Evolutionary conservation across 2,888 invertebrate species (phyloP).

Genomic region (Temnothorax rugatulus): DNA sequence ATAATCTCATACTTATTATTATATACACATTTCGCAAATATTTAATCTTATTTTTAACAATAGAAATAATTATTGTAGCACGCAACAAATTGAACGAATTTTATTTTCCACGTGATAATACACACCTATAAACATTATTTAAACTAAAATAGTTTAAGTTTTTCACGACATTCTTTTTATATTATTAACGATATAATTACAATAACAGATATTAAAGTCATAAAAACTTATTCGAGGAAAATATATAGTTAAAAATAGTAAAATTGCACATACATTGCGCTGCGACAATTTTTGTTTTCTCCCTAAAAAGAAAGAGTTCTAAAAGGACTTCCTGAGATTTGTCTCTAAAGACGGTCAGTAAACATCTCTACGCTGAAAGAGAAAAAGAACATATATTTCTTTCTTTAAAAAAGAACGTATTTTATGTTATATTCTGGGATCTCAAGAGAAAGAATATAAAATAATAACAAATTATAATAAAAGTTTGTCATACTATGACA

Average conservation of each 20-base stretch:
- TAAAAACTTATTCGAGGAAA: background rate
- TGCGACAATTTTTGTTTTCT: background rate
- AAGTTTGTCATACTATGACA: background rate
- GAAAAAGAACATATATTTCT: background rate
- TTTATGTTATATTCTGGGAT: background rate
- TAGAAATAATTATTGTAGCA: slow-evolving; percentile 6
- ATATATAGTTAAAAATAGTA: slow-evolving; percentile 4
- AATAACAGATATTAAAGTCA: background rate
- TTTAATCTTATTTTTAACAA: background rate
- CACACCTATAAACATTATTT: background rate
- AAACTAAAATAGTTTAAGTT: background rate
- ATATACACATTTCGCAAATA: background rate
- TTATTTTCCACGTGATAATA: background rate
- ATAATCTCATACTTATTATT: background rate
- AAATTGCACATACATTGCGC: background rate
- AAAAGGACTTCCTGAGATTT: background rate
- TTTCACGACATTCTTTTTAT: background rate
- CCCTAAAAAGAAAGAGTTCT: background rate
- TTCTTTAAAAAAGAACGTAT: background rate
- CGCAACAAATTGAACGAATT: background rate
- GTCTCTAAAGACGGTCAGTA: background rate
- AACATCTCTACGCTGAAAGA: background rate
- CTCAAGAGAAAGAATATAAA: background rate
- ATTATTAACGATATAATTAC: background rate
- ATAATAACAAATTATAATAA: slow-evolving; percentile 4